A percentile compares a stretch with the other conserved stretches of the same genome.
These are phyloP conservation scores for Adelosebastes latens DNA, from an alignment of 2,797 vertebrate genomes.

Conservation along the genomic window DNA sequence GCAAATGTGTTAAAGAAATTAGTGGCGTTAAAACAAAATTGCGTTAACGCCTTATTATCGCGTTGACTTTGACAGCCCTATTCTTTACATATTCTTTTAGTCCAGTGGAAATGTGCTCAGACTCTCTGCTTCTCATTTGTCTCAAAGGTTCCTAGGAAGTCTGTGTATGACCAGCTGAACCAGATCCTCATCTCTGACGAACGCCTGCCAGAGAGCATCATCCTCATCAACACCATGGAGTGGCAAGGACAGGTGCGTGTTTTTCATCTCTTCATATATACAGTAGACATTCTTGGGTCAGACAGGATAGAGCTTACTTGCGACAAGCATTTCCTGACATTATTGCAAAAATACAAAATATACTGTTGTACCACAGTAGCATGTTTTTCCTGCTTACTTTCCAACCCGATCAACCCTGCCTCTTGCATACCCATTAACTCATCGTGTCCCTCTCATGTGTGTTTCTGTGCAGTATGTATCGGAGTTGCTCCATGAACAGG, in stretches of 20 bases:
- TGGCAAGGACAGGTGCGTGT: conserved; percentile 86
- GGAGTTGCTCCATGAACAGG: conserved; percentile 82
- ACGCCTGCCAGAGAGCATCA: conserved; percentile 85
- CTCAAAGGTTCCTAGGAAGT: conserved; percentile 84
- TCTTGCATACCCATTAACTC: conserved; percentile 22
- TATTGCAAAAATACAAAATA: background rate
- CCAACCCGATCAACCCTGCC: background rate
- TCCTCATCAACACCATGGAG: conserved; percentile 86
- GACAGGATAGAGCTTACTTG: background rate
- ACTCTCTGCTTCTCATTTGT: conserved; percentile 23
- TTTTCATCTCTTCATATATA: conserved; percentile 7
- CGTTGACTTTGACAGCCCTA: too few species aligned
- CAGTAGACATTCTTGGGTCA: background rate
- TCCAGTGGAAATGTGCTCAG: background rate
- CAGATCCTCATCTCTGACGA: conserved; percentile 87
- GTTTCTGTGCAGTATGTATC: conserved; percentile 81
- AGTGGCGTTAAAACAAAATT: too few species aligned
- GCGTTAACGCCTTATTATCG: too few species aligned
- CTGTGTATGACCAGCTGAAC: conserved; percentile 87
- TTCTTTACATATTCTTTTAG: background rate
- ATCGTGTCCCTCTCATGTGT: conserved; percentile 35
- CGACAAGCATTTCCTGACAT: background rate
- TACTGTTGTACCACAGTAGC: background rate
- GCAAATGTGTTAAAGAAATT: too few species aligned
- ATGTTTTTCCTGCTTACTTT: conserved; percentile 16